Conservation (phyloP, 2,888 invertebrate species). For the Cheilosia vulpina region DNA sequence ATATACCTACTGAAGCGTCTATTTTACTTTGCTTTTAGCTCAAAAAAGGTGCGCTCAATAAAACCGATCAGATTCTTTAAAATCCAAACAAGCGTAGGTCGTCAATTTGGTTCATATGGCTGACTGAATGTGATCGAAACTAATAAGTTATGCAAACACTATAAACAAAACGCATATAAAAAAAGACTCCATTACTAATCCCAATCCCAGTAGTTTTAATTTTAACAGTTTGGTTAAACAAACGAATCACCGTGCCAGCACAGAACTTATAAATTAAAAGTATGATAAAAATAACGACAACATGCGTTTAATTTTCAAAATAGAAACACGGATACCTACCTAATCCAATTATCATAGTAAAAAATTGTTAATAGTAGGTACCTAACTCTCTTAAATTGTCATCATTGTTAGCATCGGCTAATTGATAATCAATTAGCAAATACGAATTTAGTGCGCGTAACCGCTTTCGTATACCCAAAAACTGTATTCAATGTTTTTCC, state of each 20-base stretch:
- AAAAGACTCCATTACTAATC: not conserved
- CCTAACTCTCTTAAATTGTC: conserved; percentile 24
- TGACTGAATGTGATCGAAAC: too few species aligned
- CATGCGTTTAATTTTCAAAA: conserved; percentile 42
- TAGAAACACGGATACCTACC: conserved; percentile 3
- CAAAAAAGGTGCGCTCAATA: too few species aligned
- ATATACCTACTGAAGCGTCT: too few species aligned
- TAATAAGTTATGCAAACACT: too few species aligned
- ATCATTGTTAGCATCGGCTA: conserved; percentile 38
- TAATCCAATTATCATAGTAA: conserved; percentile 43
- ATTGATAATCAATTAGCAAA: conserved; percentile 48
- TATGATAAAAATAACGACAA: conserved; percentile 45
- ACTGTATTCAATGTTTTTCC: too few species aligned
- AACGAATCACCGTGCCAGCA: conserved; percentile 5
- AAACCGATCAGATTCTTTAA: too few species aligned
- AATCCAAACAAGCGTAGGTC: too few species aligned
- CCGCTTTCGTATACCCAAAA: too few species aligned
- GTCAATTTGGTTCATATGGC: too few species aligned
- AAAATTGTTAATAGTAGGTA: conserved; percentile 28
- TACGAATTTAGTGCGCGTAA: conserved; percentile 9
- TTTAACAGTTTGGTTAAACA: conserved; percentile 1
- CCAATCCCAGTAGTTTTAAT: not conserved
- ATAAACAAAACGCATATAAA: too few species aligned
- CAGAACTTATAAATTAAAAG: conserved; percentile 14
- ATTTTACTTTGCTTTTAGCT: too few species aligned